Evolutionary conservation across 2,888 invertebrate species (phyloP).

Genomic region (Megamerina dolium): DNA sequence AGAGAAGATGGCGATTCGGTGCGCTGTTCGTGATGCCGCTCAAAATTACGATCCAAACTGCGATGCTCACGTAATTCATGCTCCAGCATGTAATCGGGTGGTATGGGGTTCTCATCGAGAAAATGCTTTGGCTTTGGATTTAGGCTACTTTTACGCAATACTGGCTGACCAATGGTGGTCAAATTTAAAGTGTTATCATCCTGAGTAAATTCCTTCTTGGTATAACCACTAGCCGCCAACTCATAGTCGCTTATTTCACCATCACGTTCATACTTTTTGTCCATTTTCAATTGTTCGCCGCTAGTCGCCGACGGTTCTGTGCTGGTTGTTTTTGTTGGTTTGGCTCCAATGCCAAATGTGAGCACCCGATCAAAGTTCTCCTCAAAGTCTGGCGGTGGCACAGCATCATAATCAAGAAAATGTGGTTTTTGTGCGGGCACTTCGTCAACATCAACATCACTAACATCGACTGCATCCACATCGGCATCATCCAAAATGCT

Average conservation of each 20-base stretch:
- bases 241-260: constrained; percentile 49
- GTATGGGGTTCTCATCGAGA: constrained; percentile 49
- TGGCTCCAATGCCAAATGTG: constrained; percentile 13
- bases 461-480: constrained; percentile 23
- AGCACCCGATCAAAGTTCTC: constrained; percentile 29
- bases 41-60: constrained; percentile 48
- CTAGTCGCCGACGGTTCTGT: background rate
- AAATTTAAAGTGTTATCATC: constrained; percentile 41
- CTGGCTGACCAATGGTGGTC: constrained; percentile 10
- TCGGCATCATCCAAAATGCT: constrained; percentile 25
- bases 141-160: constrained; percentile 9
- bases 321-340: background rate
- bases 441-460: constrained; percentile 34
- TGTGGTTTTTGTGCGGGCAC: constrained; percentile 53
- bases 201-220: constrained; percentile 48
- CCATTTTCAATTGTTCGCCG: constrained; percentile 46
- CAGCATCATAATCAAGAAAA: constrained; percentile 60
- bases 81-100: constrained; percentile 47
- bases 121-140: constrained; percentile 42
- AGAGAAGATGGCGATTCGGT: constrained; percentile 15
- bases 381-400: constrained; percentile 52
- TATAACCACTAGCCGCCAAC: constrained; percentile 47
- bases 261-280: constrained; percentile 48
- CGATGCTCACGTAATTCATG: constrained; percentile 44
- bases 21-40: constrained; percentile 37